Conservation (phyloP, 2,797 vertebrate species). For the Pseudomugil tenellus region DNA sequence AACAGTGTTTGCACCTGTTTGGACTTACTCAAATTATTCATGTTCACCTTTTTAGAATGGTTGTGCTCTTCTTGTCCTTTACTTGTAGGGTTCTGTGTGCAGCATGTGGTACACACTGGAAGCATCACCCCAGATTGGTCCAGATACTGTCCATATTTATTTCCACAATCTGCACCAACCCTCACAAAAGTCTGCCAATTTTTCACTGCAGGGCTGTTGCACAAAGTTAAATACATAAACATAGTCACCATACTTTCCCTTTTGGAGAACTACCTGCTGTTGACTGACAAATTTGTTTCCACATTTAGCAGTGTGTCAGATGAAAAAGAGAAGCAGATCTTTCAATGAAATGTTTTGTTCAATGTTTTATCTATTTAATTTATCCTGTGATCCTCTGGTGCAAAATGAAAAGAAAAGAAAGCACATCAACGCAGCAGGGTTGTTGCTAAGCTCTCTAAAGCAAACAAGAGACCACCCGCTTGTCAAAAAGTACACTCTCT, state of each 20-base stretch:
- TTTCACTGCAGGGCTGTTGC: neutral
- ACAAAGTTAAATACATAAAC: neutral
- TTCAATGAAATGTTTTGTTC: constrained; percentile 31
- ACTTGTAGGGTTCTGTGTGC: neutral
- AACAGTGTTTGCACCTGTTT: neutral
- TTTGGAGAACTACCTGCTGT: neutral
- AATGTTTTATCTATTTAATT: constrained; percentile 39
- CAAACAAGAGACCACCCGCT: constrained; percentile 42
- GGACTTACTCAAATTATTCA: neutral
- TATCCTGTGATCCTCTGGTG: constrained; percentile 47
- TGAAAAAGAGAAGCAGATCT: constrained; percentile 16
- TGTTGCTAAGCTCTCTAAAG: constrained; percentile 45
- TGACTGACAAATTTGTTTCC: constrained; percentile 16
- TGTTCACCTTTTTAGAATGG: neutral
- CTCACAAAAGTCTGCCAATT: neutral
- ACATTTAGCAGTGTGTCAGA: constrained; percentile 13
- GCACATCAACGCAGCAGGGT: constrained; percentile 35
- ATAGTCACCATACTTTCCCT: neutral
- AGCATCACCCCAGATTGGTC: neutral
- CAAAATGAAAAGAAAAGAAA: constrained; percentile 64
- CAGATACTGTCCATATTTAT: neutral
- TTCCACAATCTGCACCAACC: constrained; percentile 2
- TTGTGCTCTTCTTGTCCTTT: neutral
- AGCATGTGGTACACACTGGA: neutral
- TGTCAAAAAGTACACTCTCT: constrained; percentile 51